These are phyloP conservation scores for Halichondria panicea DNA, from an alignment of 37 sponge, comb jelly and placozoan species.

Conservation along the genomic window DNA sequence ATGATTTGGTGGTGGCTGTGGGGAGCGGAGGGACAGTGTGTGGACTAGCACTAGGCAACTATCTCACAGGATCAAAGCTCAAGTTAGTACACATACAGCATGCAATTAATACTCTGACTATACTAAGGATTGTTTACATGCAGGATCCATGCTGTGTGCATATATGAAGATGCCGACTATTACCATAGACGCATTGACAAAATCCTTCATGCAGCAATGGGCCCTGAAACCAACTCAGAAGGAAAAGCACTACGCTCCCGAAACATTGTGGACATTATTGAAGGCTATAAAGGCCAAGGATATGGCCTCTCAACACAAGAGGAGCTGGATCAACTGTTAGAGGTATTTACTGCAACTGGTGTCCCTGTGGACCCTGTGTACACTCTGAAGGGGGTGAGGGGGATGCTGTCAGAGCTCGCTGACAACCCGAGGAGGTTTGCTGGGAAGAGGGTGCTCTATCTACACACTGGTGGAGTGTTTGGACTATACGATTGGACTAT, in stretches of 20 bases:
- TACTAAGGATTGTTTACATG: neutral
- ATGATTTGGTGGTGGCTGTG: slow-evolving; percentile 78
- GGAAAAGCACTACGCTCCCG: slow-evolving; percentile 6
- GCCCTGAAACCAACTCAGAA: neutral
- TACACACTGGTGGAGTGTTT: slow-evolving; percentile 93
- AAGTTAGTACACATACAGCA: slow-evolving; percentile 53
- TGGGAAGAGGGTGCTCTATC: slow-evolving; percentile 76
- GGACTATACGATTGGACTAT: slow-evolving; percentile 64
- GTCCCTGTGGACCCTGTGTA: slow-evolving; percentile 77
- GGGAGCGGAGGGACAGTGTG: slow-evolving; percentile 76
- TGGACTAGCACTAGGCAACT: slow-evolving; percentile 76
- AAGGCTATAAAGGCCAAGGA: slow-evolving; percentile 83
- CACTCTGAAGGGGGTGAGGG: slow-evolving; percentile 81
- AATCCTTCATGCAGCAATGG: too few species aligned
- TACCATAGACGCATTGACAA: slow-evolving; percentile 69
- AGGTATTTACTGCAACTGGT: slow-evolving; percentile 59
- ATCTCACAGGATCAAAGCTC: slow-evolving; percentile 73
- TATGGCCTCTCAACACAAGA: slow-evolving; percentile 82
- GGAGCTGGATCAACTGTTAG: slow-evolving; percentile 52
- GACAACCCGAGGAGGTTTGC: slow-evolving; percentile 63
- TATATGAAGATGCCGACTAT: slow-evolving; percentile 68
- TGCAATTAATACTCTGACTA: neutral
- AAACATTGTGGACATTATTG: slow-evolving; percentile 70
- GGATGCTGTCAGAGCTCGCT: slow-evolving; percentile 78
- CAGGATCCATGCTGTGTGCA: slow-evolving; percentile 84